Base-by-base conservation (phyloP, 2,113 vertebrate genomes). In the Anthoscopus minutus region DNA sequence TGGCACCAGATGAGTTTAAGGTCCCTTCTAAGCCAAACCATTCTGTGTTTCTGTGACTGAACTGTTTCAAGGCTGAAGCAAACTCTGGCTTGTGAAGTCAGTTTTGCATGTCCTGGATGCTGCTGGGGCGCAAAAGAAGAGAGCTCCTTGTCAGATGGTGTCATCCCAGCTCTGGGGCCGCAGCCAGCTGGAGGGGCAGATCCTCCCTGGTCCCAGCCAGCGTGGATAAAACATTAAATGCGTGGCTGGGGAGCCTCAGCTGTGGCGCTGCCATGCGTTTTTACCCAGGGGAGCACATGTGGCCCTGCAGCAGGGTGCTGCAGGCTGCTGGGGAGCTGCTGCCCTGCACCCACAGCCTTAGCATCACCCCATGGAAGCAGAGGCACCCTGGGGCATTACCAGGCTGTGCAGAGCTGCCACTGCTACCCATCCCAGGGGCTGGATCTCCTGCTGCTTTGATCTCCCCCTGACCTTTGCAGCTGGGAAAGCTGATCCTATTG, bases 301-400 rank as follows among this genome's bases (percentile, higher is more conserved):
- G 2, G 0, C 54, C 35, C 6, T 2, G 57, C 58, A 67, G 37
- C 0, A 1, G 56, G 57, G 22, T 13, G 44, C 24, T 25, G 22
- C 74, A 38, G 1, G 1, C 22, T 27, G 40, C 37, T 2, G 5
- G 16, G 44, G 44, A 65, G 82, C 13, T 53, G 60, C 38, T 83
- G 72, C 38, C 38, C 44, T 47, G 51, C 35, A 31, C 28, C 58
- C 47, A 13, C 23, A 48, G 65, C 65, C 7, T 0, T 15, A 2
- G 77, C 22, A 44, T 38, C 13, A 0, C 33, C 40, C 60, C 0
- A 0, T 13, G 45, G 37, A 37, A 37, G 58, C 35, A 47, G 24
- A 79, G 60, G 74, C 42, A 72, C 33, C 72, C 71, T 5, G 13
- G 62, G 50, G 50, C 79, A 57, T 21, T 0, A 0, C 71, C 54